Percentiles rank a stretch among this genome's conserved stretches.
Conservation (phyloP, 2,113 vertebrate species). For the Pedionomus torquatus region DNA sequence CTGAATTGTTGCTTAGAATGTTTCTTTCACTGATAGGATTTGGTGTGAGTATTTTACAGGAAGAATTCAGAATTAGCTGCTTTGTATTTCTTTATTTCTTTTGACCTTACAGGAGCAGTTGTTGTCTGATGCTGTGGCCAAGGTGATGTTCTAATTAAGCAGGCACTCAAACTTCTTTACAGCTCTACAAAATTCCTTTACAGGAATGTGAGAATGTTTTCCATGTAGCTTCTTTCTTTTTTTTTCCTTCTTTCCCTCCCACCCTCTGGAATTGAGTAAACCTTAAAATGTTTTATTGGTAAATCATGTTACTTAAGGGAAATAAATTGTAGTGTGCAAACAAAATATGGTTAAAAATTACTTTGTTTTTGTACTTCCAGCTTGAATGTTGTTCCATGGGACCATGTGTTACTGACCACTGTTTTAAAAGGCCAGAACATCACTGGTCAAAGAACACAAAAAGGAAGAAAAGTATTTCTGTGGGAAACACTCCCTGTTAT, state of each 20-base stretch:
- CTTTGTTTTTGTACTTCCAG: slow-evolving; percentile 28
- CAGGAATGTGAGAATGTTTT: neutral
- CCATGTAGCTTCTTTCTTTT: neutral
- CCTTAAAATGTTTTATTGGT: neutral
- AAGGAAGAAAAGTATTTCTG: slow-evolving; percentile 76
- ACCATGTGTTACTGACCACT: slow-evolving; percentile 78
- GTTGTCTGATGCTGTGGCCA: neutral
- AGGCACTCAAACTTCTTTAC: neutral
- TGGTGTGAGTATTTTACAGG: neutral
- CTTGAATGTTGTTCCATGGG: slow-evolving; percentile 78
- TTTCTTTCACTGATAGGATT: neutral
- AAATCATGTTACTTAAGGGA: neutral
- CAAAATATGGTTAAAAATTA: rapidly evolving
- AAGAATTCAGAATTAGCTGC: neutral
- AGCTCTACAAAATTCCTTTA: neutral
- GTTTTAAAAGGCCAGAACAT: slow-evolving; percentile 85
- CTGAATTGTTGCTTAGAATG: neutral
- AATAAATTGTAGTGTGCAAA: neutral
- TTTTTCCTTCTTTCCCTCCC: rapidly evolving
- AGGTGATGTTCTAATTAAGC: neutral
- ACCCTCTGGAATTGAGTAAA: neutral
- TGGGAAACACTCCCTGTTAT: slow-evolving; percentile 74
- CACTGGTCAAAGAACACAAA: slow-evolving; percentile 70
- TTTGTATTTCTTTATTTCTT: neutral
- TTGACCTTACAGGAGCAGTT: neutral